Evolutionary conservation across 2,113 vertebrate species (phyloP), one percentile per base, ranked within the genome.

Genomic region (Panthera leo): DNA sequence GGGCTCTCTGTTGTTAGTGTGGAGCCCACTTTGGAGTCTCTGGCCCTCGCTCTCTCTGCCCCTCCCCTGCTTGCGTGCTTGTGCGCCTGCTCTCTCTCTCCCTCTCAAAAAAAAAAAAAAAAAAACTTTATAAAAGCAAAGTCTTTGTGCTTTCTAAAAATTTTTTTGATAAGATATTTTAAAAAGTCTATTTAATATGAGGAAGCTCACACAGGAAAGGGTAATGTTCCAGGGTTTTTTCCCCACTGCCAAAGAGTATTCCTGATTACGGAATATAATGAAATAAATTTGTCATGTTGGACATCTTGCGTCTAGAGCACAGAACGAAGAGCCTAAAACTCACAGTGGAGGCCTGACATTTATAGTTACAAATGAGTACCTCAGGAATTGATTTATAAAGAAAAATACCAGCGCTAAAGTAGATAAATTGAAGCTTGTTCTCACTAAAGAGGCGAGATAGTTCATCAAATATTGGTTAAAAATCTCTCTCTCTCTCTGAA

Each of bases 381-480:
- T 91, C 53, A 89, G 86, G 51, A 93, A 83, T 51, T 93, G 94
- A 95, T 76, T 91, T 93, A 91, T 71, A 27, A 63, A 67, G 94
- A 88, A 12, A 23, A 70, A 75, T 21, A 15, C 51, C 42, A 65
- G 82, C 0, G n/a, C 71, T 91, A 31, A 82, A 58, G 27, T 36
- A 80, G 88, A 92, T n/a, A 88, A 78, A 88, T n/a, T 25, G 91
- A 91, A 94, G 71, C 76, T 91, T 85, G 51, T 89, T 94, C 95
- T 90, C 68, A 63, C 80, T 91, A 85, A 91, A 82, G 85, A 82
- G 51, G 65, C 76, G 82, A 75, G 84, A 94, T 27, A 89, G 91
- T 71, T 91, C 76, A 88, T 97, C 89, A 91, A 58, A 76, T 76
- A 70, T 70, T 96, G 85, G 16, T 65, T 97, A 87, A 93, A 85